These are phyloP conservation scores for Caloenas nicobarica DNA, from an alignment of 2,113 vertebrate genomes.

Conservation along the genomic window DNA sequence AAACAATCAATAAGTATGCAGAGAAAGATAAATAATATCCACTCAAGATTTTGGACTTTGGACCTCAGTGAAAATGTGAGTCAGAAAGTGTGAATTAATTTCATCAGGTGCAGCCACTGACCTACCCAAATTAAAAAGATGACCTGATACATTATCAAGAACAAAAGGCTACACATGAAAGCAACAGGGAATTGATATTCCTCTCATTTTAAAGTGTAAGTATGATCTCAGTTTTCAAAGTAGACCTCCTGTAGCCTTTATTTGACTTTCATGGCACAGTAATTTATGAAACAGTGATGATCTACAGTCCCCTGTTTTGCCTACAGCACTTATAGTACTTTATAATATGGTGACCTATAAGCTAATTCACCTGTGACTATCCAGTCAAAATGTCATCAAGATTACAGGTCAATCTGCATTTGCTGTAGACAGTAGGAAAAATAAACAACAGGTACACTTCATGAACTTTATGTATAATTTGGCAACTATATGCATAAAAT, in stretches of 20 bases:
- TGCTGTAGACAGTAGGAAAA: background rate
- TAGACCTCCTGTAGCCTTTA: background rate
- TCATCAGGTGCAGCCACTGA: background rate
- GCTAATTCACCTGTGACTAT: background rate
- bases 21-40: background rate
- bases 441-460: background rate
- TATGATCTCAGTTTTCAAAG: background rate
- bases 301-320: background rate
- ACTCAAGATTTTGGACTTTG: background rate
- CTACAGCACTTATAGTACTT: background rate
- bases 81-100: background rate
- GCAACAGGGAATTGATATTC: background rate
- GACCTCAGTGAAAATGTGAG: background rate
- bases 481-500: background rate
- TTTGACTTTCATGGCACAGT: background rate
- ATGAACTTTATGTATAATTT: background rate
- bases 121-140: background rate
- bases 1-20: background rate
- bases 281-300: background rate
- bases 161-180: background rate
- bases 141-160: background rate
- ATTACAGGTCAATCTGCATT: background rate
- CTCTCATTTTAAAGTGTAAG: background rate
- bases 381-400: background rate
- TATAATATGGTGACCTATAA: background rate